Base-by-base conservation (phyloP, 2,797 vertebrate species). In the Sylvia borin region DNA sequence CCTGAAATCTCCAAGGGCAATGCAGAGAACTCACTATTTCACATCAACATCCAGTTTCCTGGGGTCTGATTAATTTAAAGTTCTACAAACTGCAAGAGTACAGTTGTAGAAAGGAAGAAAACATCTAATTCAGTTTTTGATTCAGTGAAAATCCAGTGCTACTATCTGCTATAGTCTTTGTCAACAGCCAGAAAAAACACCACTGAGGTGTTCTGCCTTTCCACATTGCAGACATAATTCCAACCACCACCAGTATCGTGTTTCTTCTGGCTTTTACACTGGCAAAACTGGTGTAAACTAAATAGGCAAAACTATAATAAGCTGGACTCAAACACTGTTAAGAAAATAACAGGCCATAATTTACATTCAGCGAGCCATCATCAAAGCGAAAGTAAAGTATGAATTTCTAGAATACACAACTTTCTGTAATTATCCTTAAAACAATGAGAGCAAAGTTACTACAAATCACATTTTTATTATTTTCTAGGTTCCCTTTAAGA, bases 381-480 rank as follows among this genome's bases (percentile, higher is more conserved):
- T 3, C 22, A 72, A 65, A 34, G 26, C 13, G 53, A 36, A 58
- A 75, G 5, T 27, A 72, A 50, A 7, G 26, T 15, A 61, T 13
- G 4, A 16, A 27, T 74, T 62, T 21, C 17, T 42, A 57, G 27
- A 67, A 66, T 1, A 26, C 2, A 5, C 3, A 3, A 0, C 31
- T 53, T 65, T 53, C 65, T 9, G 25, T 9, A 9, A 74, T n/a
- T 34, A 34, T 26, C 10, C 8, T 65, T 85, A 66, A 84, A 61
- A 5, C n/a, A 71, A 29, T 5, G 21, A 86, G 8, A 93, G 9
- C 13, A 65, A 70, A 86, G 42, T 16, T 2, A 38, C 34, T 34
- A 53, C 21, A 80, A 73, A 47, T 12, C 1, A 3, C 20, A 5
- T 26, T 47, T 38, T 47, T 13, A 29, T 1, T 0, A 5, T 25